phyloP scores from a whole-genome alignment of 1,140 invertebrate species.

The Scaptodrosophila lebanonensis region DNA sequence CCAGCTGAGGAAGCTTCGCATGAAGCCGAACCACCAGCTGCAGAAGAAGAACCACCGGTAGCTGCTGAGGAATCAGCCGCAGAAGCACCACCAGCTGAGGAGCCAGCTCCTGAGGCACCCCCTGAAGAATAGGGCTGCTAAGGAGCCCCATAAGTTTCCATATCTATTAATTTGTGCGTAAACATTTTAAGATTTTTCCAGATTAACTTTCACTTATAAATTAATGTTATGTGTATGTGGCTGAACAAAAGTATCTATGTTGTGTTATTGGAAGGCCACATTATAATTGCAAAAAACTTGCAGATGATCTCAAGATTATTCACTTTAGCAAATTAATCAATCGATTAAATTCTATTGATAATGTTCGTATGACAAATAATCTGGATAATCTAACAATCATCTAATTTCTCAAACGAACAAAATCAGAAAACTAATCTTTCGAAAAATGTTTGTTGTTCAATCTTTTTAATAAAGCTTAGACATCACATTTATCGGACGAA shows the following conservation, averaged over 20 bases:
- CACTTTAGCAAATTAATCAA: too few relatives aligned
- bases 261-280: too few relatives aligned
- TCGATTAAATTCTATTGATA: too few relatives aligned
- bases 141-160: not conserved
- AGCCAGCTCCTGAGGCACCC: slow-evolving; percentile 4
- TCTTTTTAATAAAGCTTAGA: too few relatives aligned
- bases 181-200: not conserved
- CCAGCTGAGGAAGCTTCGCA: slow-evolving; percentile 1
- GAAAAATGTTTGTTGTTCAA: too few relatives aligned
- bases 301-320: too few relatives aligned
- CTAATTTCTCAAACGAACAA: too few relatives aligned
- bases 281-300: too few relatives aligned
- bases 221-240: slow-evolving; percentile 24
- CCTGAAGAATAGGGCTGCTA: not conserved
- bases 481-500: too few relatives aligned
- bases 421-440: too few relatives aligned
- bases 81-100: not conserved
- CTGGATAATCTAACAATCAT: too few relatives aligned
- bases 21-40: not conserved
- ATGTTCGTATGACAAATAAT: too few relatives aligned
- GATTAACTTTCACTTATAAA: slow-evolving; percentile 24
- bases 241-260: slow-evolving; percentile 9
- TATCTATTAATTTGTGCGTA: not conserved
- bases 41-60: not conserved
- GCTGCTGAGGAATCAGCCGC: slow-evolving; percentile 1